Conservation (phyloP, 2,797 vertebrate species). For the Scyliorhinus canicula region DNA sequence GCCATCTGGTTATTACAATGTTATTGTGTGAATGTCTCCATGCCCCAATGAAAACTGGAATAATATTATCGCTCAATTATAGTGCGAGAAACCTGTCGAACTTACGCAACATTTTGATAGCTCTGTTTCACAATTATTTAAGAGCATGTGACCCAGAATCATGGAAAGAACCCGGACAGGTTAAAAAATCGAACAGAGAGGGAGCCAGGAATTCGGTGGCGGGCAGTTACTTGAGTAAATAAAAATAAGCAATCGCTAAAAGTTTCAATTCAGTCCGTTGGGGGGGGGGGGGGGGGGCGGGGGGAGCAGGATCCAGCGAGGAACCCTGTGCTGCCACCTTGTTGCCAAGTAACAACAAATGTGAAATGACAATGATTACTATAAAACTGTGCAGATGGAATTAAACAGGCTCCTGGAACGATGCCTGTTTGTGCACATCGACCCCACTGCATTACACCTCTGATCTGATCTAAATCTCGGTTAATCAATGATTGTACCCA, state of each 20-base stretch:
- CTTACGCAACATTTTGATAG: neutral
- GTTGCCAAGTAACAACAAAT: neutral
- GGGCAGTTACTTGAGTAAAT: neutral
- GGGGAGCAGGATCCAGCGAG: neutral
- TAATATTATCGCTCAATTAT: neutral
- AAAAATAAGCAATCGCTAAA: neutral
- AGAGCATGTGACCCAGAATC: neutral
- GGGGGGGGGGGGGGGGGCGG: no score
- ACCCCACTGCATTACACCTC: neutral
- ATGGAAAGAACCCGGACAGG: neutral
- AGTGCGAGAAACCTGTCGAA: neutral
- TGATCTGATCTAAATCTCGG: neutral
- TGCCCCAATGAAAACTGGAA: neutral
- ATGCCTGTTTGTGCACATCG: neutral
- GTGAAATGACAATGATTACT: neutral
- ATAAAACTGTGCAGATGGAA: neutral
- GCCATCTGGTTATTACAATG: neutral
- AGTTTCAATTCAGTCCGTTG: neutral
- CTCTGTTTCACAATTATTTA: neutral
- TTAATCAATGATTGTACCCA: slow-evolving; percentile 46
- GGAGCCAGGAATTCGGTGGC: neutral
- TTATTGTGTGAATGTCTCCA: neutral
- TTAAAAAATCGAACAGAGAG: neutral
- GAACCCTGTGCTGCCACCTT: neutral
- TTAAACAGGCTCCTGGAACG: neutral